phyloP scores from a whole-genome alignment of 2,797 vertebrate genomes.

The Rhyacichthys aspro region DNA sequence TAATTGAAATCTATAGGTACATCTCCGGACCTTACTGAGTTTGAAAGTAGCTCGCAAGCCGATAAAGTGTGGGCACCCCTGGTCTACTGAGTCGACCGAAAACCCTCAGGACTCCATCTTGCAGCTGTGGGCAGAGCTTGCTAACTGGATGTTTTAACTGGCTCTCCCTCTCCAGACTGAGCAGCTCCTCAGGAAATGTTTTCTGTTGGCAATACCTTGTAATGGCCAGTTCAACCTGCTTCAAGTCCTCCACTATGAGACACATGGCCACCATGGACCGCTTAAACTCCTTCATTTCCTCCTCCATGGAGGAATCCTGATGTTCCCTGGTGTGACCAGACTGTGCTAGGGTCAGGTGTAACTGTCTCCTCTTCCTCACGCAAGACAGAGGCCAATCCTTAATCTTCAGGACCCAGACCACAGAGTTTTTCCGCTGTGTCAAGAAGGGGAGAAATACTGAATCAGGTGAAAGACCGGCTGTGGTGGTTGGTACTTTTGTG shows the following conservation, averaged over 20 bases:
- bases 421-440: slow-evolving; percentile 7
- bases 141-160: background rate
- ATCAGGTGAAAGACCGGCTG: too few relatives aligned
- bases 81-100: slow-evolving; percentile 9
- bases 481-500: too few relatives aligned
- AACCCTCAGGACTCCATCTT: slow-evolving; percentile 24
- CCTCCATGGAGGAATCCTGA: background rate
- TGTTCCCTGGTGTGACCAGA: background rate
- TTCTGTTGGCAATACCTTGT: slow-evolving; percentile 6
- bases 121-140: slow-evolving; percentile 7
- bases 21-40: too few relatives aligned
- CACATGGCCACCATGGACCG: too few relatives aligned
- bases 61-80: too few relatives aligned
- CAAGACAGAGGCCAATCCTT: slow-evolving; percentile 3
- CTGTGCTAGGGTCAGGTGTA: background rate
- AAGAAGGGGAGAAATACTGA: slow-evolving; percentile 9
- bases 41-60: too few relatives aligned
- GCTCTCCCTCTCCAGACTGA: background rate
- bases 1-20: too few relatives aligned
- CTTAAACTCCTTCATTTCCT: slow-evolving; percentile 10
- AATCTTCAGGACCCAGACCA: slow-evolving; percentile 24
- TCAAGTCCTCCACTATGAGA: slow-evolving; percentile 9
- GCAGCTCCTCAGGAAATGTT: slow-evolving; percentile 4
- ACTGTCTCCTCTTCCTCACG: slow-evolving; percentile 12
- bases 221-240: slow-evolving; percentile 8